Base-by-base conservation (phyloP, 2,797 vertebrate genomes). In the Aulostomus chinensis region DNA sequence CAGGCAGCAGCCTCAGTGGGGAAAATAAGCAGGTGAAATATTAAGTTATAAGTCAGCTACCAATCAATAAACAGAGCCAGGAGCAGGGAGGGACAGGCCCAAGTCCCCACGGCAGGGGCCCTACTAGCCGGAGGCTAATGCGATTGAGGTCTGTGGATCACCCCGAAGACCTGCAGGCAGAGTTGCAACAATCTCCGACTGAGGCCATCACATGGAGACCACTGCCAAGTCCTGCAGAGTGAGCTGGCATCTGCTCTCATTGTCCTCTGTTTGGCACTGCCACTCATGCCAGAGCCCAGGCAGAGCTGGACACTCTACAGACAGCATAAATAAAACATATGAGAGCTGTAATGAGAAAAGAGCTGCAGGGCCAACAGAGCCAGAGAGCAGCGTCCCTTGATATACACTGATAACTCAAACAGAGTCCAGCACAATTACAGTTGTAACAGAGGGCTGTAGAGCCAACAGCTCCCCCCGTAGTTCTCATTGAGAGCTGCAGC, bases 291-390 rank as follows among this genome's bases (percentile, higher is more conserved):
- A 65, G 57, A 74, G 78, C 81, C 82, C 61, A 58, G 80, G 73
- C 83, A 84, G 84, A 73, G 67, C 87, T 89, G 86, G 89, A 89
- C 78, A 65, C 76, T 83, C 84, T 87, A 89, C 88, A 91, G 84
- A 89, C 85, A 17, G 82, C 86, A 88, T 90, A 88, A 92, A 92
- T 89, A 89, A 90, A 92, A 88, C 87, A 88, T 88, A 88, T 86
- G 84, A 91, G 69, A 63, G 68, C 74, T 49, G 83, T 89, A 86
- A 91, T 91, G 88, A 89, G 85, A 72, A 87, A 81, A 81, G 68
- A 84, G 76, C 67, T 63, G 53, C 75, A 33, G 74, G 76, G 75
- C 83, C 84, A 89, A 66, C 55, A 46, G 68, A 77, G 61, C 66
- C 74, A 66, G 60, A 75, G 76, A 81, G 59, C 69, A 49, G 38